Evolutionary conservation across 2,888 invertebrate species (phyloP).

Genomic region (Hirtodrosophila trivittata): DNA sequence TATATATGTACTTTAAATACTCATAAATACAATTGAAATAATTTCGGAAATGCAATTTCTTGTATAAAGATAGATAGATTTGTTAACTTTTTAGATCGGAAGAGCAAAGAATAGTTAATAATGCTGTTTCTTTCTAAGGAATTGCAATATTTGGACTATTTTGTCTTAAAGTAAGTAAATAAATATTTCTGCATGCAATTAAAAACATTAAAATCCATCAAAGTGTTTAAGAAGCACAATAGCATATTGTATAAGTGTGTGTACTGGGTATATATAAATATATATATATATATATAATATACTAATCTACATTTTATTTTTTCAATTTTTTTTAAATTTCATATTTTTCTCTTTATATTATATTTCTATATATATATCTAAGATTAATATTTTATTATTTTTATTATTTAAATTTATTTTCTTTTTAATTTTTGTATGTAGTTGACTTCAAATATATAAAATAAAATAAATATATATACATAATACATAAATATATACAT

Average conservation of each 20-base stretch:
- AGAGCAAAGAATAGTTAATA: conserved; percentile 24
- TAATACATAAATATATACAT: no score
- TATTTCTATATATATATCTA: no score
- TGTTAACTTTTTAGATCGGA: no score
- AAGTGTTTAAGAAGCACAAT: conserved; percentile 47
- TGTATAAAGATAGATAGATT: conserved; percentile 18
- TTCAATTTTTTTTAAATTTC: no score
- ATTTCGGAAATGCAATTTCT: conserved; percentile 56
- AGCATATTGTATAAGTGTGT: conserved; percentile 35
- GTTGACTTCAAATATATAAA: no score
- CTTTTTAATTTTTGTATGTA: no score
- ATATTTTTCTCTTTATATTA: no score
- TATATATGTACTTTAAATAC: conserved; percentile 63
- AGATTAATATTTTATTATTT: no score
- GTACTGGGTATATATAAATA: conserved; percentile 8
- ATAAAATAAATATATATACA: no score
- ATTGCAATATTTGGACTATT: conserved; percentile 53
- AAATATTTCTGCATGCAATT: conserved; percentile 51
- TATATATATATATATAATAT: no score
- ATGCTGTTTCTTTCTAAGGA: background rate
- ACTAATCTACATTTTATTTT: no score
- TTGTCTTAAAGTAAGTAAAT: conserved; percentile 51
- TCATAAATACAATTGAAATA: conserved; percentile 66
- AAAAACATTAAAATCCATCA: conserved; percentile 12
- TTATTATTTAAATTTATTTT: no score